phyloP scores from a whole-genome alignment of 1,140 invertebrate species.

The Drosophila parvula region DNA sequence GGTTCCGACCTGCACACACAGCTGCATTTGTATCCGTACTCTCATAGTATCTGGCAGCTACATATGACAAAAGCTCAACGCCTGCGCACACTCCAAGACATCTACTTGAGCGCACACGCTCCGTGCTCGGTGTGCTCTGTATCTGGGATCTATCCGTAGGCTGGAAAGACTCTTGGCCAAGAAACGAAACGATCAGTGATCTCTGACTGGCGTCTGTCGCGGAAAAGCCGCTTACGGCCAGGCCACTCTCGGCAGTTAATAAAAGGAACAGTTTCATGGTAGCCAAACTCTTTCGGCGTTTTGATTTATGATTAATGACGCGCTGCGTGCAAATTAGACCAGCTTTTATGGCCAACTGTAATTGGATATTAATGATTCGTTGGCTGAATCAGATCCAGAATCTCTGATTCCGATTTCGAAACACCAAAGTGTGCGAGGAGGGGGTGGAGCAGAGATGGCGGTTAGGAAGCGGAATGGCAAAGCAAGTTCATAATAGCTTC shows the following conservation, averaged over 20 bases:
- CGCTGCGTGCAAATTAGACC: conserved; percentile 74
- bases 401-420: conserved; percentile 44
- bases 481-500: conserved; percentile 58
- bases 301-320: conserved; percentile 80
- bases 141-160: conserved; percentile 26
- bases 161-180: conserved; percentile 59
- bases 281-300: conserved; percentile 42
- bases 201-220: conserved; percentile 65
- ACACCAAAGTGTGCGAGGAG: conserved; percentile 19
- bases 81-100: conserved; percentile 67
- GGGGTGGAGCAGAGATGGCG: conserved; percentile 15
- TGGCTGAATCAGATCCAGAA: conserved; percentile 42
- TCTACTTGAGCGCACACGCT: conserved; percentile 62
- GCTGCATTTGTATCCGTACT: conserved; percentile 10
- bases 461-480: conserved; percentile 48
- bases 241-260: conserved; percentile 52
- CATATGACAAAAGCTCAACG: conserved; percentile 63
- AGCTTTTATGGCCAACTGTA: conserved; percentile 73
- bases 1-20: conserved; percentile 44
- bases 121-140: conserved; percentile 1
- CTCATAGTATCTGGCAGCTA: conserved; percentile 12
- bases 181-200: conserved; percentile 34
- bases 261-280: conserved; percentile 38
- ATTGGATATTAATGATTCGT: conserved; percentile 78
- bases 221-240: conserved; percentile 53